Base-by-base conservation (phyloP, 2,113 vertebrate species). In the Symphodus melops region DNA sequence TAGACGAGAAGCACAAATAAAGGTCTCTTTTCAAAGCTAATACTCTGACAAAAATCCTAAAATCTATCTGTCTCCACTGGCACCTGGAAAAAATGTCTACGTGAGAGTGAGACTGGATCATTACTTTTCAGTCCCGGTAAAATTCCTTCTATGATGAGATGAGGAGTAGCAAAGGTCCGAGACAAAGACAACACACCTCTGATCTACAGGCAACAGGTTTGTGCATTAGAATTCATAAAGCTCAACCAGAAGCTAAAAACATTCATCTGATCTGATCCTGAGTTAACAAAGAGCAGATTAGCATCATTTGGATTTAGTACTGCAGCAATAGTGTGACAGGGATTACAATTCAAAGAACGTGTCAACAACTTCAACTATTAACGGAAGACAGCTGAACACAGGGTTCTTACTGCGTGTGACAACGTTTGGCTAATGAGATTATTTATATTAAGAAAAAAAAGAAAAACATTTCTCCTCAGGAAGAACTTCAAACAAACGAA, bases 221-320 rank as follows among this genome's bases (percentile, higher is more conserved):
- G 28, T 33, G 28, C 41, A 28, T 41, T 41, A 41, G 46, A 8
- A 68, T 44, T 70, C 77, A 20, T 28, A 62, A 39, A 57, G 72
- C 42, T 49, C 68, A 79, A 72, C 76, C 64, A 79, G 36, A 33
- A 3, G 57, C 10, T 44, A 46, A 64, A 41, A 4, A 19, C 23
- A 44, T n/a, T n/a, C n/a, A n/a, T n/a, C n/a, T n/a, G n/a, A n/a
- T n/a, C n/a, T n/a, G 79, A 87, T 72, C 79, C 82, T 28, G 56
- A 8, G 19, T 83, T 84, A 79, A 87, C 68, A 57, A 81, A 37
- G 48, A 68, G 10, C 54, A 81, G 62, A 83, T 87, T 87, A 85
- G 74, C 57, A 46, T 67, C 25, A 84, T 81, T 72, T 79, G 73
- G 72, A 52, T 6, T 82, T 51, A 73, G 21, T 59, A n/a, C n/a